phyloP scores from a whole-genome alignment of 2,797 vertebrate genomes.

The Orestias chungarensis region DNA sequence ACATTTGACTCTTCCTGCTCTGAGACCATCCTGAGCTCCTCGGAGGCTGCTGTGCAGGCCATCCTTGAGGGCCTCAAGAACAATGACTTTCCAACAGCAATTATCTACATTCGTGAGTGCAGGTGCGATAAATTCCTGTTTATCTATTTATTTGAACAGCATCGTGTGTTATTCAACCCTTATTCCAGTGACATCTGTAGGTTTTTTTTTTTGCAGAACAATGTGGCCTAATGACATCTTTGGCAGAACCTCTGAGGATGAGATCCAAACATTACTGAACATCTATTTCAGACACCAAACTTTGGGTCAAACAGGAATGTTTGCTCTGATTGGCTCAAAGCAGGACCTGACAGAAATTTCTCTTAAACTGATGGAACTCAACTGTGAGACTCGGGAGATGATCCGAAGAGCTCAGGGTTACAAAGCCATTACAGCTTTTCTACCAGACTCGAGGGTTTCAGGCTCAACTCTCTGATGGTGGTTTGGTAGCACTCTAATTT shows the following conservation, averaged over 20 bases:
- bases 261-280: slow-evolving; percentile 94
- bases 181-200: neutral
- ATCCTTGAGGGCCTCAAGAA: slow-evolving; percentile 91
- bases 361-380: slow-evolving; percentile 91
- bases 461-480: slow-evolving; percentile 92
- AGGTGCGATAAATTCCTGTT: slow-evolving; percentile 79
- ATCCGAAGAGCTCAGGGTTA: slow-evolving; percentile 90
- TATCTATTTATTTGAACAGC: neutral
- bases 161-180: neutral
- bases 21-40: slow-evolving; percentile 84
- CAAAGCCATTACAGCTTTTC: slow-evolving; percentile 88
- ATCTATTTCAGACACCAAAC: slow-evolving; percentile 98
- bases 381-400: slow-evolving; percentile 94
- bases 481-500: slow-evolving; percentile 54
- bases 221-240: slow-evolving; percentile 97
- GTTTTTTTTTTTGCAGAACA: slow-evolving; percentile 77
- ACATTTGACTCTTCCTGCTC: slow-evolving; percentile 60
- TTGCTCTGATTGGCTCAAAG: slow-evolving; percentile 95
- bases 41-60: slow-evolving; percentile 93
- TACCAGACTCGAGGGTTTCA: slow-evolving; percentile 90
- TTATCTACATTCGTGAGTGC: slow-evolving; percentile 91
- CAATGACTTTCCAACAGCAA: slow-evolving; percentile 84
- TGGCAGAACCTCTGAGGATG: slow-evolving; percentile 90
- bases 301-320: slow-evolving; percentile 94
- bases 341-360: slow-evolving; percentile 95